These are phyloP conservation scores for Charanyca ferruginea DNA, from an alignment of 2,888 invertebrate species.

Conservation along the genomic window DNA sequence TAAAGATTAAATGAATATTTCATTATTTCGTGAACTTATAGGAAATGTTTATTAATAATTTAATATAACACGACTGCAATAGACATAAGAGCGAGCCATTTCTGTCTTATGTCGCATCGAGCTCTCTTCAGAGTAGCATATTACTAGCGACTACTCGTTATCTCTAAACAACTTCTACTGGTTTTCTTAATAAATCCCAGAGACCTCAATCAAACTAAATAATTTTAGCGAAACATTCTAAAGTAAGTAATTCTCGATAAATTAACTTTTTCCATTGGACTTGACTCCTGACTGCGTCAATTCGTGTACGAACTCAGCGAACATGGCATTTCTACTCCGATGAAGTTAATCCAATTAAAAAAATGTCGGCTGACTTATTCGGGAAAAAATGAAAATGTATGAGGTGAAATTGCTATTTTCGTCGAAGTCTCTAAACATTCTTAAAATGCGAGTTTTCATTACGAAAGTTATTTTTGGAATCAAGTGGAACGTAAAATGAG, in stretches of 20 bases:
- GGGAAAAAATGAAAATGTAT: constrained; percentile 42
- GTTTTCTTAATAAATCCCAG: neutral
- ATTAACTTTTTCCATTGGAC: constrained; percentile 2
- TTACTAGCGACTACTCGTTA: neutral
- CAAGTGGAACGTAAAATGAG: constrained; percentile 49
- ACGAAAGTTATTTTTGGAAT: constrained; percentile 62
- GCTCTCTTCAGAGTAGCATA: neutral
- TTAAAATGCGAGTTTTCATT: constrained; percentile 68
- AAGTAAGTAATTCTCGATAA: neutral
- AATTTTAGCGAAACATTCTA: no score
- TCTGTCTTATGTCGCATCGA: neutral
- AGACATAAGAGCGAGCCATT: neutral
- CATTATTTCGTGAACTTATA: no score
- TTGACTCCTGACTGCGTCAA: neutral
- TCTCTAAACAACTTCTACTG: neutral
- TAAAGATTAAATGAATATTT: constrained; percentile 1
- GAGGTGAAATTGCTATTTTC: constrained; percentile 38
- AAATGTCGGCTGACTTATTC: constrained; percentile 46
- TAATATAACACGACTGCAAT: neutral
- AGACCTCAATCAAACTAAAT: no score
- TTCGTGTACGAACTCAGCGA: constrained; percentile 8
- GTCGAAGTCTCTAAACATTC: constrained; percentile 51
- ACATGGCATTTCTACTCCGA: constrained; percentile 33
- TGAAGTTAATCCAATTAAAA: constrained; percentile 54
- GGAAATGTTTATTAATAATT: no score